These are phyloP conservation scores for Andrena trimmerana DNA, from an alignment of 2,888 invertebrate species.

Conservation along the genomic window DNA sequence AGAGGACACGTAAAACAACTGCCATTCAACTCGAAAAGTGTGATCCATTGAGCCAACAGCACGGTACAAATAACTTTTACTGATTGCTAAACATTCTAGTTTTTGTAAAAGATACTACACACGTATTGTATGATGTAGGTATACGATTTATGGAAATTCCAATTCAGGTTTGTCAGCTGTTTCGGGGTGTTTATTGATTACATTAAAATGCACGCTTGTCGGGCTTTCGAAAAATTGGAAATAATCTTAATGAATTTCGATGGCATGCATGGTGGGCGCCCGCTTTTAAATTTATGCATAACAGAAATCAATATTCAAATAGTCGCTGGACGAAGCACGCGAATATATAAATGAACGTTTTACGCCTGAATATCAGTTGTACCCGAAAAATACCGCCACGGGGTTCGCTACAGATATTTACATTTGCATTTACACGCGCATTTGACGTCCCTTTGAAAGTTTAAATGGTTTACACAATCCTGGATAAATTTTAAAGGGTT, in stretches of 20 bases:
- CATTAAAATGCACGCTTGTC: conserved; percentile 1
- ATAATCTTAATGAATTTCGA: conserved; percentile 15
- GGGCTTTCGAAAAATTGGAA: not conserved
- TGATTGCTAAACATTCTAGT: not conserved
- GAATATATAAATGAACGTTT: conserved; percentile 34
- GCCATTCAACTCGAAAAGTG: too few species aligned
- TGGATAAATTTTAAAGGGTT: not conserved
- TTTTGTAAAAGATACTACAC: not conserved
- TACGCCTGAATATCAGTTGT: conserved; percentile 1
- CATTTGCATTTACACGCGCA: conserved; percentile 2
- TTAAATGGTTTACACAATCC: too few species aligned
- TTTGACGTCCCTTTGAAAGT: not conserved
- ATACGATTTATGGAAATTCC: not conserved
- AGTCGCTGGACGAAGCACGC: conserved; percentile 12
- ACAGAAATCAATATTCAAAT: conserved; percentile 47
- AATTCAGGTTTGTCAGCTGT: not conserved
- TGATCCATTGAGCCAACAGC: too few species aligned
- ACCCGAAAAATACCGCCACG: conserved; percentile 7
- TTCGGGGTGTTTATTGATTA: conserved; percentile 8
- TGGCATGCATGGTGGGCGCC: not conserved
- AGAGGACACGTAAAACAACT: too few species aligned
- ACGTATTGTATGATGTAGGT: not conserved
- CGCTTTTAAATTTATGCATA: conserved; percentile 22
- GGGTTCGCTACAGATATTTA: not conserved
- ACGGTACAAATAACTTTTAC: not conserved